Evolutionary conservation across 2,888 invertebrate genomes (phyloP).

Genomic region (Callinectes sapidus): DNA sequence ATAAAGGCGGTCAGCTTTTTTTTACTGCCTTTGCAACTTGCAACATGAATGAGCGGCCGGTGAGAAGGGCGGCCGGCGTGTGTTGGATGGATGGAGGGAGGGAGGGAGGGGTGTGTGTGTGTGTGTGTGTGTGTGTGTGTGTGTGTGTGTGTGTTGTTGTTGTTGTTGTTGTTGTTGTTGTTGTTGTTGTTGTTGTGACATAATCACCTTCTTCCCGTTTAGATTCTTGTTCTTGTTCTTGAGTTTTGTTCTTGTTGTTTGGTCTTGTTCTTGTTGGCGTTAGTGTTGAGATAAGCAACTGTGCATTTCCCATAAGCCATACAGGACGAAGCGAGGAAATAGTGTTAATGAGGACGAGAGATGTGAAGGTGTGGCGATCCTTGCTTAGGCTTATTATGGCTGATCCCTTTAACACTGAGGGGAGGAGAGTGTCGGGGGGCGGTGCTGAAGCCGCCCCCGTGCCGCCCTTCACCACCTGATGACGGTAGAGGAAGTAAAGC

Average conservation of each 20-base stretch:
- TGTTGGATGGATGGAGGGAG: not conserved
- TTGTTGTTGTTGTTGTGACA: not conserved
- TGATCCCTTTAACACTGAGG: not conserved
- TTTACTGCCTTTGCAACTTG: conserved; percentile 49
- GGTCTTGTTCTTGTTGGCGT: not conserved
- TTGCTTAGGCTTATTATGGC: not conserved
- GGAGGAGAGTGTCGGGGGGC: not conserved
- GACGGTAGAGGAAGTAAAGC: not conserved
- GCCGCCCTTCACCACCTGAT: not conserved
- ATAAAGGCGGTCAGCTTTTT: conserved; percentile 49
- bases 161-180: not conserved
- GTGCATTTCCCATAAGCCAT: not conserved
- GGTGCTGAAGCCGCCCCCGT: not conserved
- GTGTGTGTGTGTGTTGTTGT: not conserved
- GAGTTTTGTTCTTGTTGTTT: not conserved
- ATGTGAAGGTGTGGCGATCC: not conserved
- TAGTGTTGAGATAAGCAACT: too few species aligned
- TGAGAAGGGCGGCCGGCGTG: conserved; percentile 30
- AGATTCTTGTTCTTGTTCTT: not conserved
- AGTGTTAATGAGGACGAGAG: not conserved
- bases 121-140: conserved; percentile 34
- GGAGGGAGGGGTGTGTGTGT: conserved; percentile 11
- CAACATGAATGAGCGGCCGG: conserved; percentile 32
- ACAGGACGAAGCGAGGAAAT: not conserved
- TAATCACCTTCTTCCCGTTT: not conserved